Percentiles rank a stretch among this genome's conserved stretches.
phyloP scores from a whole-genome alignment of 1,140 invertebrate genomes.

The Drosophila nasuta region DNA sequence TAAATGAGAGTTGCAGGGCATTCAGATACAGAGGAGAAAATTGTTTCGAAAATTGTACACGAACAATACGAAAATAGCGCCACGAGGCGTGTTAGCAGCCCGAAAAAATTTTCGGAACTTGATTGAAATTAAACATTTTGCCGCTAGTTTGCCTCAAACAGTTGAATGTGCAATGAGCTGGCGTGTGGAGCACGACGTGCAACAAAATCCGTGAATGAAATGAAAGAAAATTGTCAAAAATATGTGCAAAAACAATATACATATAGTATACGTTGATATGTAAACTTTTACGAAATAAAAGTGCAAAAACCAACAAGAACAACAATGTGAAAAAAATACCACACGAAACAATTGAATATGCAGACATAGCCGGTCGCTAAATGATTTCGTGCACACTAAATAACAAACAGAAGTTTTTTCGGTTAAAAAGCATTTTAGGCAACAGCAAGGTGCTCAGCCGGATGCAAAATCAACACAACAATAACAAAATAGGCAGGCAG shows the following conservation, averaged over 20 bases:
- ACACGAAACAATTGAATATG: conserved; percentile 45
- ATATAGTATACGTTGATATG: conserved; percentile 27
- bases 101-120: conserved; percentile 57
- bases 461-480: conserved; percentile 31
- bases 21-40: conserved; percentile 45
- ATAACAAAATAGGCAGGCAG: conserved; percentile 10
- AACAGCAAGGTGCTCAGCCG: conserved; percentile 33
- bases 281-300: conserved; percentile 63
- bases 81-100: conserved; percentile 46
- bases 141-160: conserved; percentile 47
- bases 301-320: conserved; percentile 4
- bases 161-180: conserved; percentile 70
- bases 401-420: conserved; percentile 64
- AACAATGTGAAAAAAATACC: conserved; percentile 1
- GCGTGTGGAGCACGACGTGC: conserved; percentile 30
- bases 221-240: conserved; percentile 53
- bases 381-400: conserved; percentile 72
- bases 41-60: conserved; percentile 71
- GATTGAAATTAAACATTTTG: conserved; percentile 71
- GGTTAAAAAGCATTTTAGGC: conserved; percentile 40
- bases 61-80: conserved; percentile 70
- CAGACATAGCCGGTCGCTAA: conserved; percentile 47
- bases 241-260: conserved; percentile 32
- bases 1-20: neutral
- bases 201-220: conserved; percentile 23